phyloP scores from a whole-genome alignment of 2,888 invertebrate species.

The Quadroppia sp. region DNA sequence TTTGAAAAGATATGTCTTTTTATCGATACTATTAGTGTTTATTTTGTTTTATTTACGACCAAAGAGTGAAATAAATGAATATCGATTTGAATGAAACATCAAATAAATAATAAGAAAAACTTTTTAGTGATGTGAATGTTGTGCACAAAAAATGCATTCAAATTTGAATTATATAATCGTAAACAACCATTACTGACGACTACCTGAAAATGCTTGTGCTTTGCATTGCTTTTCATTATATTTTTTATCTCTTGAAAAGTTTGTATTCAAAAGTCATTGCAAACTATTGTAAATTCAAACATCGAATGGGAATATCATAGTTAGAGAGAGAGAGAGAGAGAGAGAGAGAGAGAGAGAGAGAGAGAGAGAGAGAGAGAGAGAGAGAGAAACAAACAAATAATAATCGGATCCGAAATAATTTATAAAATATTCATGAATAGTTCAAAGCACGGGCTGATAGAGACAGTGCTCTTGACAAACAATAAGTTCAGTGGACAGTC shows the following conservation, averaged over 20 bases:
- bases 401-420: background rate
- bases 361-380: background rate
- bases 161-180: constrained; percentile 7
- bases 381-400: background rate
- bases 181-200: constrained; percentile 10
- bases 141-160: background rate
- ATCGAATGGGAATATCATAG: constrained; percentile 21
- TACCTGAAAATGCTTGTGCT: background rate
- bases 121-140: background rate
- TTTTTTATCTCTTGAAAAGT: background rate
- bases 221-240: background rate
- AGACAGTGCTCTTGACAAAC: background rate
- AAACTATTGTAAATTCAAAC: constrained; percentile 9
- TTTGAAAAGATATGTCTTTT: too few species aligned
- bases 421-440: background rate
- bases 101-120: background rate
- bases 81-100: background rate
- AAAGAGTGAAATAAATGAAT: background rate
- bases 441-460: background rate
- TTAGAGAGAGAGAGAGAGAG: background rate
- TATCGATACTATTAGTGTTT: background rate
- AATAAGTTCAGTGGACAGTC: background rate
- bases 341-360: background rate
- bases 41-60: background rate
- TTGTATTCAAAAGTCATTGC: background rate